A percentile compares a stretch with the other conserved stretches of the same genome.
phyloP scores from a whole-genome alignment of 2,888 invertebrate species.

The Andrena dorsata region DNA sequence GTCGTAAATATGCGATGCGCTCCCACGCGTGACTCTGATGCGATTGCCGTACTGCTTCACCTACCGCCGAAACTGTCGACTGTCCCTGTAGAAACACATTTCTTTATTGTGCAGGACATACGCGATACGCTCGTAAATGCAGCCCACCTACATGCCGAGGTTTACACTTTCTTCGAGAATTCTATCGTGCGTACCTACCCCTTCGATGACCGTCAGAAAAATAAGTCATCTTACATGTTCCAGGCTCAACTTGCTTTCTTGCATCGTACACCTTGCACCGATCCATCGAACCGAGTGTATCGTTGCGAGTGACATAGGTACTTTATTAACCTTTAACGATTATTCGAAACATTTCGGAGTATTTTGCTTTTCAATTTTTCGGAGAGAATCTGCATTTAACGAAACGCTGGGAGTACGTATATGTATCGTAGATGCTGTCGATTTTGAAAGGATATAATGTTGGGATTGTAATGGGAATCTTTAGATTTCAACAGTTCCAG shows the following conservation, averaged over 20 bases:
- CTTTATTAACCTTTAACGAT: no score
- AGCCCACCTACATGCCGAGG: slow-evolving; percentile 40
- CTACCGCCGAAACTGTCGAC: slow-evolving; percentile 54
- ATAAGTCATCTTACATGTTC: background rate
- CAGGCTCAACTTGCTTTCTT: background rate
- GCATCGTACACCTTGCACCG: background rate
- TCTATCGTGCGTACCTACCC: background rate
- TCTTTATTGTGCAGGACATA: slow-evolving; percentile 45
- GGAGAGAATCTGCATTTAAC: no score
- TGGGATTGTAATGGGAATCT: no score
- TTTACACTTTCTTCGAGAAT: slow-evolving; percentile 22
- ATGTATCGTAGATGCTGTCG: no score
- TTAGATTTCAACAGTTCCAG: no score
- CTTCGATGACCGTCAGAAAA: background rate
- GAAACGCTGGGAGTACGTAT: no score
- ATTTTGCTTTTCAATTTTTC: no score
- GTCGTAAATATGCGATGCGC: slow-evolving; percentile 65
- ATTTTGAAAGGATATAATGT: no score
- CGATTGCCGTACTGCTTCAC: slow-evolving; percentile 50
- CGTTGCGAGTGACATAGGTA: no score
- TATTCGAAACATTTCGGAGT: no score
- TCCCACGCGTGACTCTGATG: slow-evolving; percentile 71
- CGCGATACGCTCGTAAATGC: slow-evolving; percentile 47
- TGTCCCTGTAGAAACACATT: slow-evolving; percentile 39
- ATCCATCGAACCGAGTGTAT: background rate